Conservation (phyloP, 2,888 invertebrate genomes). For the Timema podura region DNA sequence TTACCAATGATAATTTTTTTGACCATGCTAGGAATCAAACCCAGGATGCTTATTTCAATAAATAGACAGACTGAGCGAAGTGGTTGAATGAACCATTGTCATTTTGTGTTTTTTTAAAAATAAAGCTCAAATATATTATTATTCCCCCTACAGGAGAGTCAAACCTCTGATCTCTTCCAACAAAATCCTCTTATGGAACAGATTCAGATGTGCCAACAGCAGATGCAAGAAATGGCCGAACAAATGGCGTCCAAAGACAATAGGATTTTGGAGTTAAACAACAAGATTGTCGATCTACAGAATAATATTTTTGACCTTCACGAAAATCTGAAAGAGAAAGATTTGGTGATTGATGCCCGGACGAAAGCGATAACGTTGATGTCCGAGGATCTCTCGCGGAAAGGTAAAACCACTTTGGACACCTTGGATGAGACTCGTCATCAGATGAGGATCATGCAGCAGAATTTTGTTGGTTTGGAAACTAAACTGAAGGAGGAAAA, state of each 20-base stretch:
- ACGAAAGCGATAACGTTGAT: conserved; percentile 73
- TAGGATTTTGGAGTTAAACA: conserved; percentile 60
- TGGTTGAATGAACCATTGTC: no score
- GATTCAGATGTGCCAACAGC: background rate
- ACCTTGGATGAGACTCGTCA: conserved; percentile 74
- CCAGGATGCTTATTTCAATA: no score
- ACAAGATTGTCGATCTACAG: conserved; percentile 69
- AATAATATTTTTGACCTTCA: conserved; percentile 73
- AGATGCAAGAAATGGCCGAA: conserved; percentile 44
- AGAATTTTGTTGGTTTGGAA: conserved; percentile 68
- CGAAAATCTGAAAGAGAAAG: conserved; percentile 77
- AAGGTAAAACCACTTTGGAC: conserved; percentile 66
- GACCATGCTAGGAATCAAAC: no score
- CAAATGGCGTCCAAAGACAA: conserved; percentile 59
- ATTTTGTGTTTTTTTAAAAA: background rate
- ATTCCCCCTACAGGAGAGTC: background rate
- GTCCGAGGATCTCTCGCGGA: conserved; percentile 64
- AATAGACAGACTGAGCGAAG: no score
- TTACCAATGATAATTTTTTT: no score
- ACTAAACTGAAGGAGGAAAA: conserved; percentile 66
- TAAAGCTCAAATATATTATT: background rate
- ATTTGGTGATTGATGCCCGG: conserved; percentile 76
- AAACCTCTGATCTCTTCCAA: background rate
- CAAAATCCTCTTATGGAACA: background rate
- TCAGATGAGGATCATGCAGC: conserved; percentile 77